A percentile compares a stretch with the other conserved stretches of the same genome.
Conservation (phyloP, 2,113 vertebrate genomes). For the Malaclemys terrapin region DNA sequence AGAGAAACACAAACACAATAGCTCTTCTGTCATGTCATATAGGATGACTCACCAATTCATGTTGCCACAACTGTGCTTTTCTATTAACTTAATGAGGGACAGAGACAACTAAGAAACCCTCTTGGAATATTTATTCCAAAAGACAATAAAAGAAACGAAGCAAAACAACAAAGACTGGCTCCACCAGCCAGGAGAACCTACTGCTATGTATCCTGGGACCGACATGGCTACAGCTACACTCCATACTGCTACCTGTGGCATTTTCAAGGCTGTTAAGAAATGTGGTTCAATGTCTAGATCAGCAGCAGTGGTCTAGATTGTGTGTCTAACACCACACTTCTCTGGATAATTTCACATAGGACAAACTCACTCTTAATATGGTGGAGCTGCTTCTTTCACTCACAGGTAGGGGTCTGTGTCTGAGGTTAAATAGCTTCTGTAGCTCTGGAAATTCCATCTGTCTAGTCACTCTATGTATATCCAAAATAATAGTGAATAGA, state of each 20-base stretch:
- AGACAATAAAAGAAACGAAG: not conserved
- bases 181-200: not conserved
- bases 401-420: too few relatives aligned
- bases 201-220: not conserved
- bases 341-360: too few relatives aligned
- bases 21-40: not conserved
- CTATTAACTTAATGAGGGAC: not conserved
- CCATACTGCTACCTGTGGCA: not conserved
- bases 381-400: too few relatives aligned
- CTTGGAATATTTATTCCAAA: not conserved
- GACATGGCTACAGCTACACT: too few relatives aligned
- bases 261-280: not conserved
- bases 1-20: not conserved
- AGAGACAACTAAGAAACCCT: not conserved
- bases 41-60: not conserved
- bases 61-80: not conserved
- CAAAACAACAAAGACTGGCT: not conserved
- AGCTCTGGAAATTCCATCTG: too few relatives aligned
- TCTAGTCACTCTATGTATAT: too few relatives aligned
- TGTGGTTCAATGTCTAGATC: not conserved
- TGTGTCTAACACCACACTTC: not conserved
- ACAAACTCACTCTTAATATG: too few relatives aligned
- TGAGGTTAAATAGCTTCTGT: too few relatives aligned
- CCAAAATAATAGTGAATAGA: too few relatives aligned
- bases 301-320: not conserved